These are phyloP conservation scores for Callorhinus ursinus DNA, from an alignment of 2,113 vertebrate species.

Conservation along the genomic window DNA sequence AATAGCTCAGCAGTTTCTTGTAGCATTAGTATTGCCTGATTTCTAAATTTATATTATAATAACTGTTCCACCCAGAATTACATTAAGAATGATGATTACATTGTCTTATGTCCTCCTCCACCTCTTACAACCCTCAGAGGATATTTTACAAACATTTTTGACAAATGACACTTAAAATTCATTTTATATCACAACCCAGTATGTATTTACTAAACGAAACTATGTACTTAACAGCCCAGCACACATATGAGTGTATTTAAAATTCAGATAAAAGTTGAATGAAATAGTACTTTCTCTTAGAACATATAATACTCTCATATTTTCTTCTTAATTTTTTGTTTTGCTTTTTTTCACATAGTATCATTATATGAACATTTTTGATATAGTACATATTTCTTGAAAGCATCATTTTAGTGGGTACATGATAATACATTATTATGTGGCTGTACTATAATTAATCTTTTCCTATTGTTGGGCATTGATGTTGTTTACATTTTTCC, in stretches of 20 bases:
- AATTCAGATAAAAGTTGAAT: conserved; percentile 22
- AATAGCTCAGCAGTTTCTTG: neutral
- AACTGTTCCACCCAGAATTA: conserved; percentile 30
- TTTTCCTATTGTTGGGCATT: neutral
- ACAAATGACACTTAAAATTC: neutral
- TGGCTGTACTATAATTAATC: neutral
- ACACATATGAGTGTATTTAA: neutral
- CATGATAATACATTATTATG: neutral
- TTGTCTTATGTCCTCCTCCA: neutral
- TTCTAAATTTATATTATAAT: conserved; percentile 43
- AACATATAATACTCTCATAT: neutral
- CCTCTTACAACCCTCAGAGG: neutral
- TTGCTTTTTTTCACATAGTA: neutral
- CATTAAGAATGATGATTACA: conserved; percentile 2
- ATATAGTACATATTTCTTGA: conserved; percentile 11
- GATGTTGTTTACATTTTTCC: neutral
- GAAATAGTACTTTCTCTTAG: conserved; percentile 2
- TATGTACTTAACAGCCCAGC: neutral
- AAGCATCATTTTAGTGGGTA: neutral
- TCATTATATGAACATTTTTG: neutral
- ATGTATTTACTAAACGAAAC: conserved; percentile 9
- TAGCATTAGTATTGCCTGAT: neutral
- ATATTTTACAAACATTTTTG: conserved; percentile 23
- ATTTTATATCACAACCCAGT: neutral
- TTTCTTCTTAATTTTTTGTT: neutral